Evolutionary conservation across 2,797 vertebrate species (phyloP), one percentile per base, ranked within the genome.

Genomic region (Hephaestus fuliginosus): DNA sequence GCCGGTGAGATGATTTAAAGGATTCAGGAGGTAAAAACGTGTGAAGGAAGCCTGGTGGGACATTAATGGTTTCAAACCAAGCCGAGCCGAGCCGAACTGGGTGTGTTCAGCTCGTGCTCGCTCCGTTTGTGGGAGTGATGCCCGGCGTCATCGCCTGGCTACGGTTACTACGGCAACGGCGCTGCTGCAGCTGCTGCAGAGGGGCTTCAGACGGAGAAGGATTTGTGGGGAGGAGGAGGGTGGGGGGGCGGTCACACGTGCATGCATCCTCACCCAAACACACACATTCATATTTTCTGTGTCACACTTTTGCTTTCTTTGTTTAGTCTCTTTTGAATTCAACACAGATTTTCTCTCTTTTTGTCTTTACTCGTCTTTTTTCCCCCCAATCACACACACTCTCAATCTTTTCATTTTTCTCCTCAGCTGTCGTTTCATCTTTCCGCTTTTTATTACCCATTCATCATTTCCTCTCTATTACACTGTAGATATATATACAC

Each of bases 141-240:
- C 89, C 56, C 85, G 66, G 91, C 87, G 72, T 94, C 93, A 93
- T 83, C 49, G 85, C 91, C 88, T 87, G 85, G 78, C 28, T 83
- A 82, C 83, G 56, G 58, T 93, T 80, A 78, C 92, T 30, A 87
- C 49, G 88, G 92, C n/a, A 88, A 93, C 87, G 44, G 61, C 48
- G 73, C 84, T 66, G 81, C 64, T 69, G 80, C 74, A 41, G 76
- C 81, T 69, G 88, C 78, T 69, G 88, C 78, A 86, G 82, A 75
- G 82, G 69, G 49, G 79, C 64, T 80, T 66, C 75, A 80, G 74
- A 78, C 55, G 17, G 75, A 74, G 65, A 36, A 13, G 43, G 77
- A 74, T 65, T 56, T 44, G 49, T n/a, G 52, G 43, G 53, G 62
- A 51, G 25, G 25, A 25, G 25, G 25, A 25, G 25, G 25, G 25